These are phyloP conservation scores for Phycodurus eques DNA, from an alignment of 2,113 vertebrate species.

Conservation along the genomic window DNA sequence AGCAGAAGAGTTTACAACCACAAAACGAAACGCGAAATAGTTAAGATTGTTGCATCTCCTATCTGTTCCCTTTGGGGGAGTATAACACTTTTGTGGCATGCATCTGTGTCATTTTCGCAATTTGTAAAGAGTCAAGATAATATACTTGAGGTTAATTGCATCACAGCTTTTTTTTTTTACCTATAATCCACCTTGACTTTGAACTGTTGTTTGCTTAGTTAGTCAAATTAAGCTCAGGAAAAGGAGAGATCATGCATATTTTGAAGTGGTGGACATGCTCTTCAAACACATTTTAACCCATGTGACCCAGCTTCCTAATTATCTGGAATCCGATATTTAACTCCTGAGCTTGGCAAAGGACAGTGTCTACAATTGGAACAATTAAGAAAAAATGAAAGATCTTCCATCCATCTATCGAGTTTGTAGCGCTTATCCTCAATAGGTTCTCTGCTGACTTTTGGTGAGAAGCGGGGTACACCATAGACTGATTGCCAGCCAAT, in stretches of 20 bases:
- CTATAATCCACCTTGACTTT: conserved; percentile 48
- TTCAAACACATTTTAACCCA: conserved; percentile 31
- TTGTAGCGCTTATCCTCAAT: too few relatives aligned
- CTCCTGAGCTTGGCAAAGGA: conserved; percentile 34
- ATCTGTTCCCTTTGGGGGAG: background rate
- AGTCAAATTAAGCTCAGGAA: conserved; percentile 28
- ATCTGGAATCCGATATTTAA: conserved; percentile 42
- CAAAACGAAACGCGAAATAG: background rate
- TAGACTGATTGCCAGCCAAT: too few relatives aligned
- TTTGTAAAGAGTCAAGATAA: conserved; percentile 22
- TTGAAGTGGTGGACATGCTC: conserved; percentile 36
- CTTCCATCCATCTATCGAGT: background rate
- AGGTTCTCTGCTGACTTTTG: too few relatives aligned
- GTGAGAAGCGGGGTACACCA: too few relatives aligned
- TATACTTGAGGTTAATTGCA: conserved; percentile 60
- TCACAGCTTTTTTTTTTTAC: conserved; percentile 43
- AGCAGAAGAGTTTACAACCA: background rate
- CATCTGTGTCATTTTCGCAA: conserved; percentile 15
- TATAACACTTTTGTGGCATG: background rate
- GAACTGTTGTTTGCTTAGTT: conserved; percentile 34
- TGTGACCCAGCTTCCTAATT: conserved; percentile 53
- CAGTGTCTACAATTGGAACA: conserved; percentile 21
- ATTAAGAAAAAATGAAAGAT: conserved; percentile 1
- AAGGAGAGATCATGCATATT: conserved; percentile 19
- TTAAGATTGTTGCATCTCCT: background rate